These are phyloP conservation scores for Octopus sinensis DNA, from an alignment of 1,140 invertebrate genomes.

Conservation along the genomic window DNA sequence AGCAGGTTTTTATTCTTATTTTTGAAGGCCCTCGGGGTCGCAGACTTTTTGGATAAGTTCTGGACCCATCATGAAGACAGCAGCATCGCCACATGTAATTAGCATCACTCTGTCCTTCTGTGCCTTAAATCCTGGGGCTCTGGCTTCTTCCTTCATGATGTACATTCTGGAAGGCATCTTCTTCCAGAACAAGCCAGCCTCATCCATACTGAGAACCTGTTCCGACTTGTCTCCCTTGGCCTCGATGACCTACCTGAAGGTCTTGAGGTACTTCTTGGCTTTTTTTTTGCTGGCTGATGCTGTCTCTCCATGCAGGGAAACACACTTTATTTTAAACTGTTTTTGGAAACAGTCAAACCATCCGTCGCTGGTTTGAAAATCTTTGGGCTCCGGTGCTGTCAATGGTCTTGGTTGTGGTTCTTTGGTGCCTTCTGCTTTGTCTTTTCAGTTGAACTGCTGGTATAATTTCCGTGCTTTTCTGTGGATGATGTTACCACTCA, in stretches of 20 bases:
- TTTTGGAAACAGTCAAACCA: neutral
- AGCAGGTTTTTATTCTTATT: too few species aligned
- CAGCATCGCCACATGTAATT: neutral
- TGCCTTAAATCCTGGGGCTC: neutral
- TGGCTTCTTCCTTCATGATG: conserved; percentile 1
- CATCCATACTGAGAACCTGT: neutral
- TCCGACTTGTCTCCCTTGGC: neutral
- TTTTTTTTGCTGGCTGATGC: neutral
- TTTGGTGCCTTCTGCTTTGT: conserved; percentile 1
- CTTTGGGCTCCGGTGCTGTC: neutral
- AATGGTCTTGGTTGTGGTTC: neutral
- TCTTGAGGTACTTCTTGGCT: neutral
- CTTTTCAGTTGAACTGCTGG: neutral
- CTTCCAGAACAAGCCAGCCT: conserved; percentile 1
- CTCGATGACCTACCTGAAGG: neutral
- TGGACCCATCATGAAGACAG: too few species aligned
- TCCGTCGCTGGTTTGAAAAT: neutral
- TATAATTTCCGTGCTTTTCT: neutral
- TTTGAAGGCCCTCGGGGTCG: too few species aligned
- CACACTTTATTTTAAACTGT: neutral
- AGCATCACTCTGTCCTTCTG: conserved; percentile 1
- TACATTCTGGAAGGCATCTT: conserved; percentile 2
- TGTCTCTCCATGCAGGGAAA: conserved; percentile 7
- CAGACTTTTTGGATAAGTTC: too few species aligned
- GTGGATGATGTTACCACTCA: neutral